Evolutionary conservation across 2,113 vertebrate genomes (phyloP).

Genomic region (Peromyscus californicus): DNA sequence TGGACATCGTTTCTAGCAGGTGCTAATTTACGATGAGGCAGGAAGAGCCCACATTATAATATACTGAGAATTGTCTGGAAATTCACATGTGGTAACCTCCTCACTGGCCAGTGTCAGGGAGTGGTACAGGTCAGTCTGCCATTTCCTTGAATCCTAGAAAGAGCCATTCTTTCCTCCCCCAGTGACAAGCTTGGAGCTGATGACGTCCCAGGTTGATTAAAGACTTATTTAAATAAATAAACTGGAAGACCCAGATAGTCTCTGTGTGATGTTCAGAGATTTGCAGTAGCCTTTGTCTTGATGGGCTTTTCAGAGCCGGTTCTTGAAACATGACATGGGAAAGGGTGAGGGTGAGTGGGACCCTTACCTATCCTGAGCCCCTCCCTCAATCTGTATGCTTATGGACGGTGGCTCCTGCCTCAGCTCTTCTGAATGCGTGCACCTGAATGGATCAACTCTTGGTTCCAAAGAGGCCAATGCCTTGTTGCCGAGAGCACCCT

Average conservation of each 20-base stretch:
- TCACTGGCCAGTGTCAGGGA: neutral
- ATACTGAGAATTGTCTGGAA: neutral
- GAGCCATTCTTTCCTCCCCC: neutral
- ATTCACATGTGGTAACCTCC: too few relatives aligned
- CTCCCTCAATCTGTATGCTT: neutral
- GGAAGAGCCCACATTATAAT: neutral
- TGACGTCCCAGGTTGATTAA: neutral
- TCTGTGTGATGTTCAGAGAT: neutral
- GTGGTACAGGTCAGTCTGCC: neutral
- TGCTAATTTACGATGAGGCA: neutral
- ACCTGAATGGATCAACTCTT: neutral
- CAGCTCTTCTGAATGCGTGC: neutral
- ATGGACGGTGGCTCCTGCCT: neutral
- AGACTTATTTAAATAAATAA: slow-evolving; percentile 13
- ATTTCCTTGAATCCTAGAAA: slow-evolving; percentile 6
- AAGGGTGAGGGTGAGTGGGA: neutral
- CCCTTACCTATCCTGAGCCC: neutral
- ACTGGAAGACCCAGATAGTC: neutral
- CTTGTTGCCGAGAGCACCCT: slow-evolving; percentile 35
- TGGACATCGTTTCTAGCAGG: neutral
- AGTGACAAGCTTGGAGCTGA: neutral
- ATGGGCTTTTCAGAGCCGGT: neutral
- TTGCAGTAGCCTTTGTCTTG: neutral
- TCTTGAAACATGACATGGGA: neutral
- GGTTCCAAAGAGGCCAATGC: slow-evolving; percentile 29